phyloP scores from a whole-genome alignment of 2,797 vertebrate genomes.

The Hypotaenidia okinawae region DNA sequence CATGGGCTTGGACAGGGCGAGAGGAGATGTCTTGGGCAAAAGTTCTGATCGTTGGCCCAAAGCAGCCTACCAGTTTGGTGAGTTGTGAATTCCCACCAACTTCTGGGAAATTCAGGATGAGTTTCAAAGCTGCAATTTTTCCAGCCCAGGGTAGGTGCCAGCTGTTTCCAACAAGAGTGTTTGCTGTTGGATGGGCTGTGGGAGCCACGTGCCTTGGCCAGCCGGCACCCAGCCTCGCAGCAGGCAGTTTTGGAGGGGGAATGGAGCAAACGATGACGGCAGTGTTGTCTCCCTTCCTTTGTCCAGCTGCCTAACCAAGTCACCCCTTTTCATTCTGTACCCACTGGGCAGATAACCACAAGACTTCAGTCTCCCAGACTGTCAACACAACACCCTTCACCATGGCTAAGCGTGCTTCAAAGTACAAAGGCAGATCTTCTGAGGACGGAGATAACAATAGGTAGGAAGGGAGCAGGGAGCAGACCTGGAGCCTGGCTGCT shows the following conservation, averaged over 20 bases:
- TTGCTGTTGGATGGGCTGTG: background rate
- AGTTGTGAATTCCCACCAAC: background rate
- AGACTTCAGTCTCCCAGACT: background rate
- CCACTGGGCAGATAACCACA: background rate
- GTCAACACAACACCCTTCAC: background rate
- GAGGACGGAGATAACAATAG: constrained; percentile 4
- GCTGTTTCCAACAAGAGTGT: background rate
- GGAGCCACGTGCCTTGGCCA: accelerated
- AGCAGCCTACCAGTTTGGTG: background rate
- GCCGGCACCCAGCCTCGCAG: background rate
- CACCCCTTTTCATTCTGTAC: background rate
- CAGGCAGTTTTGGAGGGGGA: background rate
- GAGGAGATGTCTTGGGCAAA: background rate
- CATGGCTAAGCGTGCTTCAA: background rate
- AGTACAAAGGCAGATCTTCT: background rate
- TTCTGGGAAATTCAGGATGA: background rate
- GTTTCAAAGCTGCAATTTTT: background rate
- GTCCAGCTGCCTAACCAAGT: background rate
- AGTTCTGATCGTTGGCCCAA: background rate
- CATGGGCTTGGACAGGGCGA: background rate
- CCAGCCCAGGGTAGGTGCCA: background rate
- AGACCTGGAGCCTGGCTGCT: constrained; percentile 11
- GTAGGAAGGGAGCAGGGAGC: background rate
- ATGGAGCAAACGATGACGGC: background rate
- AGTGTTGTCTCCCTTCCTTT: background rate